These are phyloP conservation scores for Psilanteris sp. DNA, from an alignment of 1,140 invertebrate genomes.

Conservation along the genomic window DNA sequence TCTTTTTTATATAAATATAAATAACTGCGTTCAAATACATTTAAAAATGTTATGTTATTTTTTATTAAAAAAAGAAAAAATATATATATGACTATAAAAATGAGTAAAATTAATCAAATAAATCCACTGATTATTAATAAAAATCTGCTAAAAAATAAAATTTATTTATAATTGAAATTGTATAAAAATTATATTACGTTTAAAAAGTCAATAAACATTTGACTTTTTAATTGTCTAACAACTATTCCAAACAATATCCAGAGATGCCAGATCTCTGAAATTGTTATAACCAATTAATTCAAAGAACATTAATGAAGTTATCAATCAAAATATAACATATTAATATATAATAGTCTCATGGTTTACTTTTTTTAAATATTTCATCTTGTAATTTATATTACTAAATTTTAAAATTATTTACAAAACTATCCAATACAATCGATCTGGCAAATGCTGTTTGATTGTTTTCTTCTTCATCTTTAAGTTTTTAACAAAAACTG, in stretches of 20 bases:
- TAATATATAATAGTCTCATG: too few species aligned
- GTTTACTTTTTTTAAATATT: too few species aligned
- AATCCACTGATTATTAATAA: too few species aligned
- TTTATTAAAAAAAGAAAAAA: too few species aligned
- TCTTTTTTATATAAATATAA: too few species aligned
- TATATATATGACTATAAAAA: too few species aligned
- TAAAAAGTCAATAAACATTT: constrained; percentile 1
- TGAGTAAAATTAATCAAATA: too few species aligned
- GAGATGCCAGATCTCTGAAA: constrained; percentile 55
- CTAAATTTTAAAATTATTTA: constrained; percentile 43
- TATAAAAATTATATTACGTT: constrained; percentile 13
- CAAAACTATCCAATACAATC: constrained; percentile 6
- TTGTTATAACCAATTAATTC: too few species aligned
- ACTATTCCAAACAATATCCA: constrained; percentile 46
- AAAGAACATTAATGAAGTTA: too few species aligned
- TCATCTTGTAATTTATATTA: constrained; percentile 37
- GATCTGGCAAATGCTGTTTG: constrained; percentile 38
- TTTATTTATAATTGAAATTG: neutral
- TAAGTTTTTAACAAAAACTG: constrained; percentile 8
- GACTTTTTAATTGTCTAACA: neutral
- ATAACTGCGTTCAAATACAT: too few species aligned
- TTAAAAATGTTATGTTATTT: too few species aligned
- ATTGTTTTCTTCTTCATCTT: constrained; percentile 5
- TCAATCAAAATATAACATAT: constrained; percentile 7
- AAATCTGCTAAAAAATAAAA: neutral